Conservation (phyloP, 2,888 invertebrate species). For the Poecilus cupreus region DNA sequence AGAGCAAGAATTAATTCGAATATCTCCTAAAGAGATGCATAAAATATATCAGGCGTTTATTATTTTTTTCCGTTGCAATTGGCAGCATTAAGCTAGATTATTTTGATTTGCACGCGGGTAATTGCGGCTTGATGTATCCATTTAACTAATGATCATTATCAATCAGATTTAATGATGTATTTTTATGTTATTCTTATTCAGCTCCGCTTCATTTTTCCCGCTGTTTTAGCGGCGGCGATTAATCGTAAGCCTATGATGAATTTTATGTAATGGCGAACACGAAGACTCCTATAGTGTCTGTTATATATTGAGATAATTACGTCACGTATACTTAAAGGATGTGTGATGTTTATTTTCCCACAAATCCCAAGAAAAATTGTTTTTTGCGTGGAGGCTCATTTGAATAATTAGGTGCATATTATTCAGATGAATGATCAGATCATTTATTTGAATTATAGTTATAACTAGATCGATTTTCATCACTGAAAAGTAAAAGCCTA, state of each 20-base stretch:
- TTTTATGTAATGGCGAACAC: slow-evolving; percentile 10
- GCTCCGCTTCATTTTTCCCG: slow-evolving; percentile 33
- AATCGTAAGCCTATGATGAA: background rate
- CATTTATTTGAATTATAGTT: background rate
- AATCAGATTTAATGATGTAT: slow-evolving; percentile 56
- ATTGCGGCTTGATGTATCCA: slow-evolving; percentile 19
- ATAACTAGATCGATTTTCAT: too few relatives aligned
- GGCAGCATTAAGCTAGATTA: slow-evolving; percentile 18
- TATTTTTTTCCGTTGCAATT: background rate
- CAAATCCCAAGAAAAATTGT: background rate
- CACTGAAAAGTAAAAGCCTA: too few relatives aligned
- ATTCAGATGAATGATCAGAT: background rate
- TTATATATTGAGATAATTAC: slow-evolving; percentile 24
- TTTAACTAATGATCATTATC: slow-evolving; percentile 52
- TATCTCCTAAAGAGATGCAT: background rate
- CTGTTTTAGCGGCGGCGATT: slow-evolving; percentile 3
- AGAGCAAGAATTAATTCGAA: background rate
- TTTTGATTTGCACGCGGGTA: slow-evolving; percentile 31
- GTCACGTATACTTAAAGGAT: slow-evolving; percentile 4
- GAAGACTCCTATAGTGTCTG: slow-evolving; percentile 18
- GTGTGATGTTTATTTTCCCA: background rate
- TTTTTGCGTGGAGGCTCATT: background rate
- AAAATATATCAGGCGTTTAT: background rate
- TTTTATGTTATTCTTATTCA: slow-evolving; percentile 29
- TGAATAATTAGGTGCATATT: slow-evolving; percentile 17